Conservation (phyloP, 2,888 invertebrate species). For the Lasioglossum pauxillum region DNA sequence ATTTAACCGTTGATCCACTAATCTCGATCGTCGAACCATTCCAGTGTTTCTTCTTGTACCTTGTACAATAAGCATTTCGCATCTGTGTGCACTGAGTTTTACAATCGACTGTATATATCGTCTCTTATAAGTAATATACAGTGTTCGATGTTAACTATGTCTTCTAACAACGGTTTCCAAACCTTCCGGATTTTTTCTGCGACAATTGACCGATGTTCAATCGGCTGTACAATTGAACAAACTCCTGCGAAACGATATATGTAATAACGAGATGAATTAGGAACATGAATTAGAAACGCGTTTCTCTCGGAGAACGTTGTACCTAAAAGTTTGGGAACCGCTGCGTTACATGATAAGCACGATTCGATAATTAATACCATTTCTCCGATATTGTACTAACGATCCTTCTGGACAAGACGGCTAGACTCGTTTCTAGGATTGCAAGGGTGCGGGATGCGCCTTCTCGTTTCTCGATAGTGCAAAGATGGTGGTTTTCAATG, state of each 20-base stretch:
- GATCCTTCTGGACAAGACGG: slow-evolving; percentile 42
- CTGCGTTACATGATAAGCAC: slow-evolving; percentile 54
- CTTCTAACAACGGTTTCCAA: slow-evolving; percentile 56
- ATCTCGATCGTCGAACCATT: background rate
- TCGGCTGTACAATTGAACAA: background rate
- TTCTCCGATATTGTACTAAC: slow-evolving; percentile 49
- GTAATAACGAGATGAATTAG: background rate
- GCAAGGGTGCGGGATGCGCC: no score
- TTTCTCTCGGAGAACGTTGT: background rate
- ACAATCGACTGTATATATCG: slow-evolving; percentile 5
- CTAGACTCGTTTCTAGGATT: no score
- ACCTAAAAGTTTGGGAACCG: slow-evolving; percentile 53
- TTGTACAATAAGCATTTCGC: slow-evolving; percentile 14
- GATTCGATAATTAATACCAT: slow-evolving; percentile 54
- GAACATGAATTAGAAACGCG: background rate
- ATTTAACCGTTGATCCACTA: background rate
- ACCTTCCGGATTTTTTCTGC: slow-evolving; percentile 32
- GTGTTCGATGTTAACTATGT: slow-evolving; percentile 71
- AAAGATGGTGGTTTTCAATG: no score
- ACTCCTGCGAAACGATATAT: background rate
- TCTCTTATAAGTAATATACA: slow-evolving; percentile 66
- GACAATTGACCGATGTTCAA: background rate
- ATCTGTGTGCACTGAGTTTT: background rate
- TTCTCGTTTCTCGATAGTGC: no score
- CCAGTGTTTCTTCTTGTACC: slow-evolving; percentile 4